Evolutionary conservation across 1,140 invertebrate species (phyloP), one percentile per base, ranked within the genome.

Genomic region (Zophobas morio): DNA sequence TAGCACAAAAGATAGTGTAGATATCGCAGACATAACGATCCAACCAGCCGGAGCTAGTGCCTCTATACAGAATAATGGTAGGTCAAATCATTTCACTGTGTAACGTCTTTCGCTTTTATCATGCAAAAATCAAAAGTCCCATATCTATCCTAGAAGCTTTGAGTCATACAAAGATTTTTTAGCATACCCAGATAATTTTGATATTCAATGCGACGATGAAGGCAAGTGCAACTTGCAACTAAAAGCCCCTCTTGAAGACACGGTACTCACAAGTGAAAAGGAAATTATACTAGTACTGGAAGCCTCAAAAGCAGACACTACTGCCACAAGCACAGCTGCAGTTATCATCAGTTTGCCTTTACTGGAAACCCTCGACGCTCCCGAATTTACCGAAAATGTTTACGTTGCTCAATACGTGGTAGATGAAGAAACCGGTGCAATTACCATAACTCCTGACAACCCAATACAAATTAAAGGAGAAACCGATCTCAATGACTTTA

Each of bases 161-260:
- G 20, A 20, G 20, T 20, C 20, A 20, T 20, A 20, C 20, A 20
- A 20, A 20, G 20, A 32, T 40, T 77, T 70, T 72, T 40, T 33
- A 77, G 75, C 8, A 32, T 77, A 72, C 20, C 32, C 51, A 6
- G 32, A 36, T 3, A 42, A 72, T 39, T 77, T 77, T 54, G 3
- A 36, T 1, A 20, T 46, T 6, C 20, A 20, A 20, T 20, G 20
- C 42, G 35, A 20, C 20, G 60, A 66, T 74, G 60, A 77, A 35
- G 5, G 8, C 8, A 60, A 54, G 6, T 54, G 53, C 3, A 32
- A 6, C 53, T 60, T 60, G 56, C 35, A 1, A 39, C 34, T 60
- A 1, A 60, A 60, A 35, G 6, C 35, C 6, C 37, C 35, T 54
- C 2, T 1, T 32, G 37, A 66, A 5, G 37, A 42, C 6, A 39